Evolutionary conservation across 2,113 vertebrate genomes (phyloP).

Genomic region (Thermophis baileyi): DNA sequence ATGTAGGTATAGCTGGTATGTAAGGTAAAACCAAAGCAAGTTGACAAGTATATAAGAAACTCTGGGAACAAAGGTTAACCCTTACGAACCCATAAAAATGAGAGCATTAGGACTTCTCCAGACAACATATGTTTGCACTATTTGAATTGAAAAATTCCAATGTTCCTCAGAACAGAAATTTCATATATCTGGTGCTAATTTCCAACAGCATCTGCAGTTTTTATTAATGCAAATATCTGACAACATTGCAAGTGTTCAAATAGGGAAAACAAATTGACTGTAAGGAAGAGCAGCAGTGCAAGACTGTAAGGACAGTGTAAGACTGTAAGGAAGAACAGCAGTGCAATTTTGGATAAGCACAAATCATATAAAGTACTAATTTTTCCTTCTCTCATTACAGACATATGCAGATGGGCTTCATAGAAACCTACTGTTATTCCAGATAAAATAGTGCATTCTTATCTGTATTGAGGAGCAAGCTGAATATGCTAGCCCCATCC

Average conservation of each 20-base stretch:
- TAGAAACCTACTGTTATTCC: not conserved
- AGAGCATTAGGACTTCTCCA: not conserved
- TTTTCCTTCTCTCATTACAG: not conserved
- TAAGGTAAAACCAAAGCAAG: not conserved
- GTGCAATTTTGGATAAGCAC: not conserved
- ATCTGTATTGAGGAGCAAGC: not conserved
- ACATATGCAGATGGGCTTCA: not conserved
- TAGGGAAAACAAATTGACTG: not conserved
- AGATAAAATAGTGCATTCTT: not conserved
- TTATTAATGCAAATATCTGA: not conserved
- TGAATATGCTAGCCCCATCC: not conserved
- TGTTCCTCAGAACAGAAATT: not conserved
- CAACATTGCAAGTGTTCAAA: not conserved
- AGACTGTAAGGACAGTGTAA: too few species aligned
- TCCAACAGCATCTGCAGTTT: not conserved
- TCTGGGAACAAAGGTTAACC: not conserved
- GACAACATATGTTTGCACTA: not conserved
- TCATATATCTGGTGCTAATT: not conserved
- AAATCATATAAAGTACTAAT: not conserved
- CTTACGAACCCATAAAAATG: not conserved
- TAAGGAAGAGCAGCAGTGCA: too few species aligned
- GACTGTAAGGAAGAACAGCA: too few species aligned
- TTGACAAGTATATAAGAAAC: not conserved
- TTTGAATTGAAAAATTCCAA: not conserved
- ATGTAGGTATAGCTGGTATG: not conserved